Evolutionary conservation across 2,113 vertebrate genomes (phyloP), one percentile per base, ranked within the genome.

Genomic region (Psilopogon haemacephalus): DNA sequence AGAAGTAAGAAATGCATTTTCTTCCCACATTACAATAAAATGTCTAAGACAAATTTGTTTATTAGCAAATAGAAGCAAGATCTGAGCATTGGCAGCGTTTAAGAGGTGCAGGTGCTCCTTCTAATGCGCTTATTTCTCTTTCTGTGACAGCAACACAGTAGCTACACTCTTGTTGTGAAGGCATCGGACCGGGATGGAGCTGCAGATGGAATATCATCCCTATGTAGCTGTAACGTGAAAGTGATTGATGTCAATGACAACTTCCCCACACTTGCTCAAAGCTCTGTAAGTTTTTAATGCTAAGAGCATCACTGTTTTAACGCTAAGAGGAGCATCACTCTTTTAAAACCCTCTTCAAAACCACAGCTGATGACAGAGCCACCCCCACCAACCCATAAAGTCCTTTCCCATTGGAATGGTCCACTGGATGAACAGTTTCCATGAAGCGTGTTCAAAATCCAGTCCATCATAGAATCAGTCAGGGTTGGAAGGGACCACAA

Each of bases 221-320:
- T 95, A 19, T 98, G 97, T 37, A 96, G 96, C 56, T 97, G 98
- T 44, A 81, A 88, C 4, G 97, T 99, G 83, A 97, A 94, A 88
- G 84, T 99, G 72, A 62, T 96, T 11, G 99, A 99, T 60, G 98
- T 99, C 94, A 99, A 99, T 13, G 99, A 99, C 96, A 99, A 99
- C 84, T 86, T 99, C 68, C 99, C 99, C 24, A 97, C 70, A 6
- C 92, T 99, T 92, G 98, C 98, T 92, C 97, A 98, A 88, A 98
- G 97, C 38, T 95, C 70, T 28, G 99, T 99, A 97, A 97, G 98
- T 97, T 54, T 84, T 50, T 68, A 37, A 11, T n/a, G 42, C 42
- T 33, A 63, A 78, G 32, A 59, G 46, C 48, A 70, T 6, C 17
- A 52, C 46, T 72, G 64, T 32, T 67, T 86, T 12, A 75, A 80